A percentile compares a stretch with the other conserved stretches of the same genome.
Conservation (phyloP, 1,140 invertebrate species). For the Drosophila sp. region DNA sequence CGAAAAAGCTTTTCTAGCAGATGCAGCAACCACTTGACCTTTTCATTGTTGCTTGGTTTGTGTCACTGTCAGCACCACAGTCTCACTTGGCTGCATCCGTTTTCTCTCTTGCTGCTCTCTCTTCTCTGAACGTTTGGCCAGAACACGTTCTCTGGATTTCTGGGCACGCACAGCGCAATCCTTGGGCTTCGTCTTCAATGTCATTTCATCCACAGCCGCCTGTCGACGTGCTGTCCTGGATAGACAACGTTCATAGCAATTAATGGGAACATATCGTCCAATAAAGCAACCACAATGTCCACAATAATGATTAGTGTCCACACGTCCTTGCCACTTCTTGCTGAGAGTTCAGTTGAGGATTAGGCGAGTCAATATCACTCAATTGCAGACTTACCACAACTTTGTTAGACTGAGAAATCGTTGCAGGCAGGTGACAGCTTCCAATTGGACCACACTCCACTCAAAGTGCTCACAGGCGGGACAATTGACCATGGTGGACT, state of each 20-base stretch:
- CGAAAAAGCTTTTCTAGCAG: conserved; percentile 25
- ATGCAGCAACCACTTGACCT: conserved; percentile 23
- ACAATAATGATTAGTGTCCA: conserved; percentile 79
- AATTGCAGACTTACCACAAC: conserved; percentile 55
- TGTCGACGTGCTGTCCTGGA: conserved; percentile 62
- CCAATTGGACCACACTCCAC: conserved; percentile 61
- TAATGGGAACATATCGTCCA: conserved; percentile 63
- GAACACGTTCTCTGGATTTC: conserved; percentile 55
- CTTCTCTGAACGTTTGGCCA: conserved; percentile 54
- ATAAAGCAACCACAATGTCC: conserved; percentile 75
- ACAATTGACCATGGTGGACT: conserved; percentile 71
- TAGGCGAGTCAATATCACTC: not conserved
- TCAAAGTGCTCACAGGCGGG: conserved; percentile 65
- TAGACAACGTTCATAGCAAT: conserved; percentile 68
- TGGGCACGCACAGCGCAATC: conserved; percentile 74
- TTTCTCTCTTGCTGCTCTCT: conserved; percentile 31
- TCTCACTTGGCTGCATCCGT: conserved; percentile 3
- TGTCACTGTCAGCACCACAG: no score
- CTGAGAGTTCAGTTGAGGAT: conserved; percentile 23
- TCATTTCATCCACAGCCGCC: conserved; percentile 71
- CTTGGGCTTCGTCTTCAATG: conserved; percentile 61
- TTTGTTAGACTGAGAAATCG: conserved; percentile 61
- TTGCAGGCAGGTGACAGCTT: conserved; percentile 69
- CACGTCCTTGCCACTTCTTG: conserved; percentile 63
- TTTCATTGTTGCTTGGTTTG: conserved; percentile 23